Conservation (phyloP, 2,888 invertebrate species). For the Salticus scenicus region DNA sequence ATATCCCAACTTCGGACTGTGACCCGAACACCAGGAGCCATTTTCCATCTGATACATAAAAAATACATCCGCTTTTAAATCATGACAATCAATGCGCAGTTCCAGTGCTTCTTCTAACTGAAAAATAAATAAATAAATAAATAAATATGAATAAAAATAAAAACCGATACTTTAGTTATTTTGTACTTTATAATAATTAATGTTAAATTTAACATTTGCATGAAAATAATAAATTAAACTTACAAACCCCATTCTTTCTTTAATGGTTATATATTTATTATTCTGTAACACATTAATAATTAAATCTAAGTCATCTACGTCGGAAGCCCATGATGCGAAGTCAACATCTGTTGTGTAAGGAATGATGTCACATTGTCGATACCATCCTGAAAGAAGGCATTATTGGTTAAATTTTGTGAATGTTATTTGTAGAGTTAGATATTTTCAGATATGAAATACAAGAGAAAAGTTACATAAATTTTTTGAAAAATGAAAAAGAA, state of each 20-base stretch:
- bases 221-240: not conserved
- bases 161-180: too few species aligned
- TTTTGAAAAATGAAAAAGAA: too few species aligned
- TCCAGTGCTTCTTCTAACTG: conserved; percentile 48
- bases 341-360: conserved; percentile 70
- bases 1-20: conserved; percentile 34
- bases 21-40: conserved; percentile 49
- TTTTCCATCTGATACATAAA: conserved; percentile 46
- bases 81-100: conserved; percentile 26
- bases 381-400: conserved; percentile 56
- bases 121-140: conserved; percentile 5
- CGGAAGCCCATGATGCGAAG: conserved; percentile 67
- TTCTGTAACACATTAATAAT: not conserved
- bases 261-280: conserved; percentile 20
- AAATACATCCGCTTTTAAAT: conserved; percentile 42
- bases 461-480: too few species aligned
- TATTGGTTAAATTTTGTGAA: too few species aligned
- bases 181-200: too few species aligned
- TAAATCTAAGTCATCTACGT: conserved; percentile 29
- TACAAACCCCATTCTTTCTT: conserved; percentile 39
- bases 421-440: too few species aligned
- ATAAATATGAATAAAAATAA: too few species aligned
- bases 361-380: conserved; percentile 69
- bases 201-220: too few species aligned
- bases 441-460: too few species aligned